A percentile compares a stretch with the other conserved stretches of the same genome.
Conservation (phyloP, 2,113 vertebrate genomes). For the Periophthalmodon schlosseri region DNA sequence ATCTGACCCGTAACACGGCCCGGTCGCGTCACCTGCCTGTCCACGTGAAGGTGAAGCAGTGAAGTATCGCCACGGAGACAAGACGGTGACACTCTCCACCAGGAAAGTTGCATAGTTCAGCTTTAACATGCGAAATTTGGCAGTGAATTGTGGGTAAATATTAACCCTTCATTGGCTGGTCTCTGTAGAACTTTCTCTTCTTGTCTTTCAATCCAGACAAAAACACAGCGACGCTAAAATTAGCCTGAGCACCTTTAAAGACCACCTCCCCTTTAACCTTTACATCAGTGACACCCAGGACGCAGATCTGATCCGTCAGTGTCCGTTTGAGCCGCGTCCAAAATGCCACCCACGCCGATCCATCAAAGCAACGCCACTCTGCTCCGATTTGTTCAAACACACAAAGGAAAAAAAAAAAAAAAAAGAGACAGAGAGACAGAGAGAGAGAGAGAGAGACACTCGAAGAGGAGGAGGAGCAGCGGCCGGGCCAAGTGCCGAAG, state of each 20-base stretch:
- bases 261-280: conserved; percentile 9
- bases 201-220: background rate
- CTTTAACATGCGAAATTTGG: too few relatives aligned
- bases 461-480: conserved; percentile 13
- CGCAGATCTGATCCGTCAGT: conserved; percentile 52
- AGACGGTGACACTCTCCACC: background rate
- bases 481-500: conserved; percentile 30
- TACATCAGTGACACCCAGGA: conserved; percentile 26
- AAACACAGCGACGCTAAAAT: background rate
- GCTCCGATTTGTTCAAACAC: conserved; percentile 56
- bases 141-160: background rate
- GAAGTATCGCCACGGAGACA: too few relatives aligned
- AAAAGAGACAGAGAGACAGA: too few relatives aligned
- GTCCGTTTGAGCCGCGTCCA: conserved; percentile 29
- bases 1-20: too few relatives aligned
- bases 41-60: too few relatives aligned
- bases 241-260: background rate
- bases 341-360: conserved; percentile 39
- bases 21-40: too few relatives aligned
- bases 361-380: conserved; percentile 49
- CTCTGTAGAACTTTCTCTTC: background rate
- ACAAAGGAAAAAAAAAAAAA: conserved; percentile 21
- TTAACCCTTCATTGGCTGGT: background rate
- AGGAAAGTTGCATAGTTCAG: too few relatives aligned
- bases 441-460: background rate